Evolutionary conservation across 2,888 invertebrate genomes (phyloP).

Genomic region (Kryphioiulus occultus): DNA sequence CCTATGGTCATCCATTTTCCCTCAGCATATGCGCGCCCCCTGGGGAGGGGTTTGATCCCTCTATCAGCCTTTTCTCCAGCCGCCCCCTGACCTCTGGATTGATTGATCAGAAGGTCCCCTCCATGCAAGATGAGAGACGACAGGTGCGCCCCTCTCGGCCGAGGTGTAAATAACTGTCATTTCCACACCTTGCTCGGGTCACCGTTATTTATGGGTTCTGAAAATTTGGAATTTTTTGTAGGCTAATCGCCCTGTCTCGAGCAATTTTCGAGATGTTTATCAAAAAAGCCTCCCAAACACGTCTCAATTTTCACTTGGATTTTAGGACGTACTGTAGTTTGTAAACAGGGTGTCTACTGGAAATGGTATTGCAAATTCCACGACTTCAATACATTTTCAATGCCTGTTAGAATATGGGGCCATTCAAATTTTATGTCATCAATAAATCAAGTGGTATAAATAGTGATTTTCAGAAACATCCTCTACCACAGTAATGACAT

Average conservation of each 20-base stretch:
- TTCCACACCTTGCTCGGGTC: constrained; percentile 4
- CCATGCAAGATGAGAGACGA: constrained; percentile 42
- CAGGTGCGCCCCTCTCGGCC: constrained; percentile 41
- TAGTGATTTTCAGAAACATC: too few relatives aligned
- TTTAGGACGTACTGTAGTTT: too few relatives aligned
- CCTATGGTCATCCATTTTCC: constrained; percentile 35
- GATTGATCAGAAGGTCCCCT: constrained; percentile 50
- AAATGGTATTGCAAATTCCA: too few relatives aligned
- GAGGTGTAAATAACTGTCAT: constrained; percentile 27
- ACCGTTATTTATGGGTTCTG: neutral
- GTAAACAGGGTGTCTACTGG: too few relatives aligned
- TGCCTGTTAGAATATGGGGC: too few relatives aligned
- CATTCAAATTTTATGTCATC: too few relatives aligned
- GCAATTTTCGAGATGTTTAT: neutral
- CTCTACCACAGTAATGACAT: too few relatives aligned
- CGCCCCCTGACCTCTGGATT: constrained; percentile 33
- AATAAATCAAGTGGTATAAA: too few relatives aligned
- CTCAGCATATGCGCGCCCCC: constrained; percentile 27
- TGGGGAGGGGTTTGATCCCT: constrained; percentile 37
- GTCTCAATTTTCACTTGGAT: too few relatives aligned
- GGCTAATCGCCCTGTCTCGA: neutral
- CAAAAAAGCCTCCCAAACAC: neutral
- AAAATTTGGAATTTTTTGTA: neutral
- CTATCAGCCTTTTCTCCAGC: constrained; percentile 40
- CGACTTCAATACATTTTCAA: too few relatives aligned